Evolutionary conservation across 2,888 invertebrate genomes (phyloP).

Genomic region (Dilophus febrilis): DNA sequence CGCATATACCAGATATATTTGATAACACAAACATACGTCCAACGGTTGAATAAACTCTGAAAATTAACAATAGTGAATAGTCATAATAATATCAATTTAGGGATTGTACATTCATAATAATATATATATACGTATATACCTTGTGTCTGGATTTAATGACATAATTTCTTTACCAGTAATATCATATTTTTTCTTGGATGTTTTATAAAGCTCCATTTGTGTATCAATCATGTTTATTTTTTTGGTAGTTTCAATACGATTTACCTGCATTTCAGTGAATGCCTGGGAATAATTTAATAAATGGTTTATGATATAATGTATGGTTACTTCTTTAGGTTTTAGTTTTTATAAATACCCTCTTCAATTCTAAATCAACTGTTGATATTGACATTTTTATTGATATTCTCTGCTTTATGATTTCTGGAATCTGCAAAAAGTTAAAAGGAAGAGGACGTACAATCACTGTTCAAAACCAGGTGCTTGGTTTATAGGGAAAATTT

Average conservation of each 20-base stretch:
- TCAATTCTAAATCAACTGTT: conserved; percentile 28
- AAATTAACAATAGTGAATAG: conserved; percentile 1
- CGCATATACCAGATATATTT: conserved; percentile 41
- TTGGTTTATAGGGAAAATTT: too few relatives aligned
- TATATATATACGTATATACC: conserved; percentile 14
- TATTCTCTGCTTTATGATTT: too few relatives aligned
- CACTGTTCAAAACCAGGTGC: too few relatives aligned
- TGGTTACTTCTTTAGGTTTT: too few relatives aligned
- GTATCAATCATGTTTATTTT: conserved; percentile 58
- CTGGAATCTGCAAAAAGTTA: too few relatives aligned
- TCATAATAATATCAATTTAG: not conserved
- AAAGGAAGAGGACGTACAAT: too few relatives aligned
- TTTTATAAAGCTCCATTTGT: conserved; percentile 55
- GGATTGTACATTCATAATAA: not conserved
- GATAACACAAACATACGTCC: conserved; percentile 67
- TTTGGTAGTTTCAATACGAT: conserved; percentile 58
- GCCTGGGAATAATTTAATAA: too few relatives aligned
- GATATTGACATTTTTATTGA: conserved; percentile 9
- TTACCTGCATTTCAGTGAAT: conserved; percentile 61
- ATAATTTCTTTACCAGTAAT: conserved; percentile 42
- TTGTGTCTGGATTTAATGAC: conserved; percentile 24
- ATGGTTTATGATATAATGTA: too few relatives aligned
- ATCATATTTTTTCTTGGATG: conserved; percentile 49
- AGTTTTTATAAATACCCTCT: conserved; percentile 19
- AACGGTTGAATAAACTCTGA: conserved; percentile 37